Conservation (phyloP, 2,888 invertebrate genomes). For the Eristalinus aeneus region DNA sequence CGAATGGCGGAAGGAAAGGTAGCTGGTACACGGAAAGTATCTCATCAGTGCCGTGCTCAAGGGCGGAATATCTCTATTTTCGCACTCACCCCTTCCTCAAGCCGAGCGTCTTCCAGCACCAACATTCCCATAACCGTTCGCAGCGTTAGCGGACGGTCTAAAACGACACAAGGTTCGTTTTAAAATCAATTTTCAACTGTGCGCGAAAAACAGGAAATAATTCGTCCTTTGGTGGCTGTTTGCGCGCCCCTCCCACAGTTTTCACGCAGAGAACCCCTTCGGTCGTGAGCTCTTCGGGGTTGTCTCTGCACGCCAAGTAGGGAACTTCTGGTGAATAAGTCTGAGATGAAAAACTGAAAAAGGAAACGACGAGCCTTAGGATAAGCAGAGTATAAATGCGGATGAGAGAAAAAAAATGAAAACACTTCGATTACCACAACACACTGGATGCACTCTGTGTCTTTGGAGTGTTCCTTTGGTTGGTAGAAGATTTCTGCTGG, state of each 20-base stretch:
- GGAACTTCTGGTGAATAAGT: slow-evolving; percentile 15
- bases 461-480: slow-evolving; percentile 26
- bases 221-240: slow-evolving; percentile 42
- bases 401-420: slow-evolving; percentile 10
- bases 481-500: slow-evolving; percentile 53
- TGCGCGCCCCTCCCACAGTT: background rate
- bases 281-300: background rate
- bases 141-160: slow-evolving; percentile 9
- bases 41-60: slow-evolving; percentile 37
- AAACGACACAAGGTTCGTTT: slow-evolving; percentile 6
- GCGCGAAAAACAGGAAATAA: slow-evolving; percentile 50
- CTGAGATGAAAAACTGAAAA: background rate
- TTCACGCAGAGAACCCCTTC: background rate
- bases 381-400: slow-evolving; percentile 32
- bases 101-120: background rate
- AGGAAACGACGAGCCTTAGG: slow-evolving; percentile 3
- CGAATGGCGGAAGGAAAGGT: slow-evolving; percentile 34
- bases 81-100: background rate
- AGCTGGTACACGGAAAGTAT: slow-evolving; percentile 30
- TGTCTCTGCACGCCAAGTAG: slow-evolving; percentile 33
- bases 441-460: slow-evolving; percentile 47
- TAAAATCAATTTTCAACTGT: slow-evolving; percentile 59
- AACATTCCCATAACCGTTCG: slow-evolving; percentile 31
- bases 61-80: slow-evolving; percentile 9
- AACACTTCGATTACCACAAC: slow-evolving; percentile 49